phyloP scores from a whole-genome alignment of 2,113 vertebrate genomes.

The Ciconia boyciana region DNA sequence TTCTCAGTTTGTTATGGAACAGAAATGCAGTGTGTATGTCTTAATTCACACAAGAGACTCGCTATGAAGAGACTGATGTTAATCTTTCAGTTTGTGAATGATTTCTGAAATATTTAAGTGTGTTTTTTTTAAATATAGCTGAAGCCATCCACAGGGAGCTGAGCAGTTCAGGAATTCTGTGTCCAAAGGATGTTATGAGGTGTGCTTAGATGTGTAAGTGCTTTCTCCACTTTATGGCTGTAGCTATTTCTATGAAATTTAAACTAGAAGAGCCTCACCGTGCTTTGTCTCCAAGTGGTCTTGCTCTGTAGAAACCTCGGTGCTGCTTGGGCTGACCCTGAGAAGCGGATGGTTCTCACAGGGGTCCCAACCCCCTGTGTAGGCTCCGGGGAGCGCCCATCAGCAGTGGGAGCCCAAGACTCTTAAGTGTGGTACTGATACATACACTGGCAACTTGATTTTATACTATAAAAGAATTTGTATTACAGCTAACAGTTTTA shows the following conservation, averaged over 20 bases:
- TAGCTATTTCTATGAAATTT: neutral
- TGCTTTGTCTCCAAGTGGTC: neutral
- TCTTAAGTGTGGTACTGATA: conserved; percentile 78
- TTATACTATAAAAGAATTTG: conserved; percentile 80
- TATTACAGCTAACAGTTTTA: conserved; percentile 79
- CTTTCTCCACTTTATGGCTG: neutral
- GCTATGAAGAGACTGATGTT: neutral
- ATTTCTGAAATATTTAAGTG: neutral
- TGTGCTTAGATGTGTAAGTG: neutral
- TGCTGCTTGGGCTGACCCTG: neutral
- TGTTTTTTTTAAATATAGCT: neutral
- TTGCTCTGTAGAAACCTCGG: neutral
- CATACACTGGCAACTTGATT: conserved; percentile 90
- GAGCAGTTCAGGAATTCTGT: neutral
- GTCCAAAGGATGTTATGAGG: neutral
- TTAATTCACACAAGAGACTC: neutral
- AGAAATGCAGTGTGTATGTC: neutral
- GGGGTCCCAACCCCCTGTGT: neutral
- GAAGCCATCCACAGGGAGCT: neutral
- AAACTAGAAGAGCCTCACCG: neutral
- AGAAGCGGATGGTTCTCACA: neutral
- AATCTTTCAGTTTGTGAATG: neutral
- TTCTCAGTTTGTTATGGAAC: neutral
- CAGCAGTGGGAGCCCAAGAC: neutral
- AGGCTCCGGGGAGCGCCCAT: neutral